Evolutionary conservation across 2,113 vertebrate genomes (phyloP), one percentile per base, ranked within the genome.

Genomic region (Lanius collurio): DNA sequence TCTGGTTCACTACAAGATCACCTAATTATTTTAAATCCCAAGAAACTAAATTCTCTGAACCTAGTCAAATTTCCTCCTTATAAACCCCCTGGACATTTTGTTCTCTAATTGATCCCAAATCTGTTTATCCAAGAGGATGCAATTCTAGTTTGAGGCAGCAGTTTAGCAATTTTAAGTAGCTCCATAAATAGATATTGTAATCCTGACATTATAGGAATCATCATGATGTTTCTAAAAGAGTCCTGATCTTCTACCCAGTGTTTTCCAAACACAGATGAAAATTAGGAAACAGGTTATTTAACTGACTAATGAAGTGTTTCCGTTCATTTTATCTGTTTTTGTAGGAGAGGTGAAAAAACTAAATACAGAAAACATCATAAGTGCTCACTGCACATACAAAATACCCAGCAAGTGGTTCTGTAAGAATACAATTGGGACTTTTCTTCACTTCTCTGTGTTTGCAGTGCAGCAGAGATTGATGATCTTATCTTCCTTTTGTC

Each of bases 1-100:
- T 50, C 28, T 50, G 31, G 42, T 76, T 83, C 35, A 37, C 63
- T 55, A 21, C 27, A 88, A 47, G 3, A 35, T 35, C 47, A 55
- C 3, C 11, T 93, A 39, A 83, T 88, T 74, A 67, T 60, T 85
- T 65, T 7, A 80, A 95, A 74, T 50, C 59, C 71, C 63, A 85
- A 27, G 81, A 68, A 87, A 86, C 8, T 11, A 77, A 94, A 55
- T 83, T 90, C 33, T 87, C 47, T 60, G n/a, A 84, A 91, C 53
- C 10, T 42, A 67, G 24, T 19, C 21, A 77, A 47, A 70, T 65
- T 87, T 87, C 21, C 26, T 93, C 18, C 27, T 64, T 68, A 23
- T 21, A 78, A 53, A 76, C 33, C 37, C 77, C 82, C 27, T 5
- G 49, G 41, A 84, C 39, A 41, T 1, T 81, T 71, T 84, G 49